Evolutionary conservation across 2,797 vertebrate genomes (phyloP).

Genomic region (Triplophysa yarkandensis): DNA sequence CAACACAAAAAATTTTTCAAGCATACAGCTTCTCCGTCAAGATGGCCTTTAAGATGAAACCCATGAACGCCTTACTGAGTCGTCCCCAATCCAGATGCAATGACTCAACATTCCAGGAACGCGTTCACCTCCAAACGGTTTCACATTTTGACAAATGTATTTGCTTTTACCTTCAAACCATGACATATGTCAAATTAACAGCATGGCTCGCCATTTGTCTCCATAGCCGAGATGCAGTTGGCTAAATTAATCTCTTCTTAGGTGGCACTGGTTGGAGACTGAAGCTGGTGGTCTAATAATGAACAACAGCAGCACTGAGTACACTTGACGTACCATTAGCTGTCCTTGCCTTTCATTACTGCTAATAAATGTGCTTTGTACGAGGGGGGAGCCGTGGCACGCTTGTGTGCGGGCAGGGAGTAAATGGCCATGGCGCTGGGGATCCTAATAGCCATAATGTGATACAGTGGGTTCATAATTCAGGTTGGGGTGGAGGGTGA

Average conservation of each 20-base stretch:
- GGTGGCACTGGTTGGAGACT: conserved; percentile 41
- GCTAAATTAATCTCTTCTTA: conserved; percentile 47
- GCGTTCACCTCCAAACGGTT: conserved; percentile 13
- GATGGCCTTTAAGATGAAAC: conserved; percentile 29
- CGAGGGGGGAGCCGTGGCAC: conserved; percentile 29
- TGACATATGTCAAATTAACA: conserved; percentile 52
- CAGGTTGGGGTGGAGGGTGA: conserved; percentile 66
- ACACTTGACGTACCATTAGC: conserved; percentile 62
- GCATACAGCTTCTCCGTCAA: too few species aligned
- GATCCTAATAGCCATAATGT: conserved; percentile 64
- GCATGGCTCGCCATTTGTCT: conserved; percentile 39
- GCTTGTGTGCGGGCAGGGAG: conserved; percentile 38
- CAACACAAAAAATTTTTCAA: too few species aligned
- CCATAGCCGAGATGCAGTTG: conserved; percentile 43
- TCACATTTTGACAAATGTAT: conserved; percentile 42
- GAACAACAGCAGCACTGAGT: conserved; percentile 62
- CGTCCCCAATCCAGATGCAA: background rate
- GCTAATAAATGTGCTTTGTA: conserved; percentile 59
- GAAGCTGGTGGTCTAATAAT: conserved; percentile 55
- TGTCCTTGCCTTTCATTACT: conserved; percentile 62
- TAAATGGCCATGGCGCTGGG: conserved; percentile 63
- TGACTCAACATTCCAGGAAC: conserved; percentile 2
- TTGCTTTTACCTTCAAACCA: conserved; percentile 29
- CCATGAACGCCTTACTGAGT: conserved; percentile 8
- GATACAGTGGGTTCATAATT: conserved; percentile 68